phyloP scores from a whole-genome alignment of 1,140 invertebrate species.

The Drosophila auraria region DNA sequence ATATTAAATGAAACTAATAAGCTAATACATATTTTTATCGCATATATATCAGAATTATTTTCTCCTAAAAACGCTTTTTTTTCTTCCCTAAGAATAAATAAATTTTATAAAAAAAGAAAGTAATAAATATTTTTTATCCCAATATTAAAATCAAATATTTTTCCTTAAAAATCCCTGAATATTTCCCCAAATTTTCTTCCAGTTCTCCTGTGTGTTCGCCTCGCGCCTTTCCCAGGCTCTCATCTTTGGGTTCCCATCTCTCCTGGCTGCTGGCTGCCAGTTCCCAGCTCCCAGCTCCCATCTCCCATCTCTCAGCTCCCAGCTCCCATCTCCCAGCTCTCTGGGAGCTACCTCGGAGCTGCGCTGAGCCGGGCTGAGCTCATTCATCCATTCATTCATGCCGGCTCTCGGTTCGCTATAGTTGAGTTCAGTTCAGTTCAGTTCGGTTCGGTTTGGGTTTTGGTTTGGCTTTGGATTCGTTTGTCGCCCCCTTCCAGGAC shows the following conservation, averaged over 20 bases:
- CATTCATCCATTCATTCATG: conserved; percentile 82
- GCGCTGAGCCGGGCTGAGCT: conserved; percentile 61
- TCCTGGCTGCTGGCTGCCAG: conserved; percentile 23
- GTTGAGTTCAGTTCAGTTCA: conserved; percentile 22
- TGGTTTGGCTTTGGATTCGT: conserved; percentile 17
- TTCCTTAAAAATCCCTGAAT: too few relatives aligned
- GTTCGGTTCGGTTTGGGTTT: conserved; percentile 14
- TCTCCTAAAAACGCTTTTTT: too few relatives aligned
- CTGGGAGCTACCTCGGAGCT: conserved; percentile 33
- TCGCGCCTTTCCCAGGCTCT: conserved; percentile 35
- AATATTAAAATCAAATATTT: too few relatives aligned
- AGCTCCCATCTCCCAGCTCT: conserved; percentile 19
- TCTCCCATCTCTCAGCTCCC: conserved; percentile 13
- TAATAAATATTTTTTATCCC: too few relatives aligned
- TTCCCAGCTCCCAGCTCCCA: conserved; percentile 37
- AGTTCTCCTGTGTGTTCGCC: conserved; percentile 19
- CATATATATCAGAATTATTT: too few relatives aligned
- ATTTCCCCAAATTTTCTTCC: background rate
- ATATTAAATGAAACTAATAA: too few relatives aligned
- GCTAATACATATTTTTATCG: too few relatives aligned
- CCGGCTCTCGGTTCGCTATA: conserved; percentile 47
- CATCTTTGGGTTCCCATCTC: conserved; percentile 26
- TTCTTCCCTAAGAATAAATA: too few relatives aligned
- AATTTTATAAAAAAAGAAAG: too few relatives aligned
- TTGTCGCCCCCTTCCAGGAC: conserved; percentile 4